Evolutionary conservation across 2,797 vertebrate species (phyloP).

Genomic region (Sebastes hubbsi): DNA sequence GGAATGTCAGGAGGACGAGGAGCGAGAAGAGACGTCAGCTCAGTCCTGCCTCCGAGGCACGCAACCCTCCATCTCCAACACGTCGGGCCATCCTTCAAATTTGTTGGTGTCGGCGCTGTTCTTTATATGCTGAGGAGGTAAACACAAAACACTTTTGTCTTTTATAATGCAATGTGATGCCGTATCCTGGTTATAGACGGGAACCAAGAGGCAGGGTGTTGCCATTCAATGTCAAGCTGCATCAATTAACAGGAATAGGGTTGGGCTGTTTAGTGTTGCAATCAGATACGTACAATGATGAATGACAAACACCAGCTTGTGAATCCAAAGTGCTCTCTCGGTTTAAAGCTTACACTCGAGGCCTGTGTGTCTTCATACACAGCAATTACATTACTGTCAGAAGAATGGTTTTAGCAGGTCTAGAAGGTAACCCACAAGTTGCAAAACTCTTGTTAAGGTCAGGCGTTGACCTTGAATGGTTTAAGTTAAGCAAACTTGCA

Average conservation of each 20-base stretch:
- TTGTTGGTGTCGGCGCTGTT: conserved; percentile 96
- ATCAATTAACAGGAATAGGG: not conserved
- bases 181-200: not conserved
- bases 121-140: conserved; percentile 90
- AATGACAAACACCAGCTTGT: not conserved
- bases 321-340: not conserved
- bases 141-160: not conserved
- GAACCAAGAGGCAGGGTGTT: not conserved
- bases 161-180: not conserved
- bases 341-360: not conserved
- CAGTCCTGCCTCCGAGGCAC: conserved; percentile 90
- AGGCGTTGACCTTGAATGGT: too few species aligned
- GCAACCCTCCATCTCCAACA: conserved; percentile 98
- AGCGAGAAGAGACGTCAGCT: not conserved
- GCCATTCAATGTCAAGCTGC: not conserved
- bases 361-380: not conserved
- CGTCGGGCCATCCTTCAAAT: conserved; percentile 98
- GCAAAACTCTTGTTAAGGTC: not conserved
- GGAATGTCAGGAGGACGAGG: not conserved
- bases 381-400: not conserved
- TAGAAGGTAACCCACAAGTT: not conserved
- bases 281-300: not conserved
- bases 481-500: too few species aligned
- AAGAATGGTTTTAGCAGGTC: not conserved
- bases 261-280: not conserved